A percentile compares a stretch with the other conserved stretches of the same genome.
Conservation (phyloP, 2,113 vertebrate genomes). For the Mirza zaza region DNA sequence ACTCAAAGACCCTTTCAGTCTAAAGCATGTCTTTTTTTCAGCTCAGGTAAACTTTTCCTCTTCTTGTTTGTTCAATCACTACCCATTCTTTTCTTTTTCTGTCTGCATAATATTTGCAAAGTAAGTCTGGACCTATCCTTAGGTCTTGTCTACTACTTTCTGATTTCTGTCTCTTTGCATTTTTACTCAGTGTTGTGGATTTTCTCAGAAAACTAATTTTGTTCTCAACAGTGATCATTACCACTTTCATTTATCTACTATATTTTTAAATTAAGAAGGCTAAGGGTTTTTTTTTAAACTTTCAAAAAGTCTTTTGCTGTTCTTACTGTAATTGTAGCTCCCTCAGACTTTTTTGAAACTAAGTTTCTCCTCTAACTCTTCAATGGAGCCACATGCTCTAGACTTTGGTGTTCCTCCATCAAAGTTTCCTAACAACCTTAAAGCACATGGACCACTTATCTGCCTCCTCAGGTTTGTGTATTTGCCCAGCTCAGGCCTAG, state of each 20-base stretch:
- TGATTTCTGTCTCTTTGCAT: background rate
- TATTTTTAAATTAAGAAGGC: background rate
- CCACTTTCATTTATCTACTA: background rate
- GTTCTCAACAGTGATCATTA: background rate
- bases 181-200: background rate
- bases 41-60: background rate
- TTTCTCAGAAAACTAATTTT: constrained; percentile 32
- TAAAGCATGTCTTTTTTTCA: background rate
- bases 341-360: background rate
- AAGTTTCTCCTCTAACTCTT: background rate
- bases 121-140: background rate
- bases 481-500: background rate
- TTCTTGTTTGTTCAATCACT: background rate
- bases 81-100: background rate
- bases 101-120: background rate
- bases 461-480: background rate
- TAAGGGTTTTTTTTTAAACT: background rate
- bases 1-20: background rate
- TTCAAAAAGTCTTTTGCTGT: background rate
- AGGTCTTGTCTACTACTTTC: background rate
- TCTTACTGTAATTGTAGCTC: background rate
- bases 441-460: background rate
- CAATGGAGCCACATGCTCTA: background rate
- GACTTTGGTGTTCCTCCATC: background rate
- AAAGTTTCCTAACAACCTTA: background rate